Base-by-base conservation (phyloP, 2,797 vertebrate species). In the Takifugu ocellatus region DNA sequence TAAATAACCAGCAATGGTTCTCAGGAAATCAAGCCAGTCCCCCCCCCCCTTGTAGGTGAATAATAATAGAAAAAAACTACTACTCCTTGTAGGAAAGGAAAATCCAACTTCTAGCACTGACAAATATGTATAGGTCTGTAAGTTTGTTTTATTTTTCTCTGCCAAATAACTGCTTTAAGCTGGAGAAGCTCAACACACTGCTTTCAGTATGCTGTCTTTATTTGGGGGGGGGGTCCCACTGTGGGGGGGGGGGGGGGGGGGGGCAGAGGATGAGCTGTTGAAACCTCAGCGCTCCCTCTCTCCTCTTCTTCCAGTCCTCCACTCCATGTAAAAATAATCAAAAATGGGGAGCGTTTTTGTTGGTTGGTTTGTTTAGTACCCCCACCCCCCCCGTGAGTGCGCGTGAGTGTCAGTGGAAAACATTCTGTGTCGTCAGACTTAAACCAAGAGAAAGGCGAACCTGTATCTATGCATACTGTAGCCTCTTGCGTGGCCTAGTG, bases 391-490 rank as follows among this genome's bases (percentile, higher is more conserved):
- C 12, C 45, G 76, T 56, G 68, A 51, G 76, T 49, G 68, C 70
- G 76, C 70, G 75, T 74, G 79, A 69, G 89, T 89, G 92, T 94
- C 88, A 57, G 83, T 93, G 88, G 84, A 84, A 74, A 76, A 72
- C 59, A 68, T 81, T 71, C 84, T 90, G 91, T 93, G 72, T 73
- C 58, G 81, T 87, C 75, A 66, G 81, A 92, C 87, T 91, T 67
- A 93, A 93, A 90, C 90, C 84, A 90, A 90, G 87, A 91, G 88
- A 89, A 90, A 88, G 89, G 87, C 78, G 77, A 92, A 88, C 89
- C 91, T 92, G 92, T 95, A 94, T 94, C 96, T 98, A 99, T 99
- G 97, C 96, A 99, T 93, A 94, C 94, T 97, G 95, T 97, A 96
- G 93, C 94, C 93, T 90, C 90, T 91, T 71, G 81, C 85, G 89